Conservation (phyloP, 2,113 vertebrate genomes). For the Clinocottus analis region DNA sequence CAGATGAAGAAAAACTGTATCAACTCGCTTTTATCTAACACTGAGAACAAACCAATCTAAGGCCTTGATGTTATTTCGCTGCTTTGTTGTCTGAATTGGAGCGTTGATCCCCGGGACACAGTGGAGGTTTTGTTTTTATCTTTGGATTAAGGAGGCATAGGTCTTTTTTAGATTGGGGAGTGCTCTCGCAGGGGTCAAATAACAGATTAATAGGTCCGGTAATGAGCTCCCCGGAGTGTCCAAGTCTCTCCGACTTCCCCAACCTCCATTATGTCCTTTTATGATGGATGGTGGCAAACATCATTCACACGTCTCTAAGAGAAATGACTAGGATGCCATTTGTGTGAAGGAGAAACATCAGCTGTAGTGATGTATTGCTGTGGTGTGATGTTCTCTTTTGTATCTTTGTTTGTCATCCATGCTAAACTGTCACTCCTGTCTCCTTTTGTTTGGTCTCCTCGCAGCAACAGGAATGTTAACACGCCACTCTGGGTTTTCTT, state of each 20-base stretch:
- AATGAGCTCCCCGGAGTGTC: constrained; percentile 86
- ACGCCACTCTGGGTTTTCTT: constrained; percentile 50
- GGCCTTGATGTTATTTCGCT: constrained; percentile 68
- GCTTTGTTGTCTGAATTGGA: constrained; percentile 76
- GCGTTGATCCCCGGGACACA: constrained; percentile 65
- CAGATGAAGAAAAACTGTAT: constrained; percentile 66
- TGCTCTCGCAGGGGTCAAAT: constrained; percentile 83
- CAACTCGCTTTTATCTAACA: constrained; percentile 70
- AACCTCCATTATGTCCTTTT: constrained; percentile 73
- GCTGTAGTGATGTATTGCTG: constrained; percentile 67
- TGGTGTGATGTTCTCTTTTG: constrained; percentile 77
- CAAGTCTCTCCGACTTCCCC: constrained; percentile 70
- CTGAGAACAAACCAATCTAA: constrained; percentile 69
- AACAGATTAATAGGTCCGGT: constrained; percentile 86
- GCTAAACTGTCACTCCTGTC: constrained; percentile 75
- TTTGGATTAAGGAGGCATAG: constrained; percentile 76
- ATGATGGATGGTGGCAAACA: constrained; percentile 81
- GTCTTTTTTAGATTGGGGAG: constrained; percentile 79
- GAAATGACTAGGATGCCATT: constrained; percentile 79
- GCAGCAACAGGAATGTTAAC: constrained; percentile 65
- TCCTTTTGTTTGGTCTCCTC: constrained; percentile 66
- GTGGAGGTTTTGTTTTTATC: constrained; percentile 77
- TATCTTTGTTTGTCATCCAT: constrained; percentile 75
- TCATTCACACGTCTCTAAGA: constrained; percentile 81
- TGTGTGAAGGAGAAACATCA: constrained; percentile 81